A percentile compares a stretch with the other conserved stretches of the same genome.
Evolutionary conservation across 2,113 vertebrate species (phyloP).

Genomic region (Chroicocephalus ridibundus): DNA sequence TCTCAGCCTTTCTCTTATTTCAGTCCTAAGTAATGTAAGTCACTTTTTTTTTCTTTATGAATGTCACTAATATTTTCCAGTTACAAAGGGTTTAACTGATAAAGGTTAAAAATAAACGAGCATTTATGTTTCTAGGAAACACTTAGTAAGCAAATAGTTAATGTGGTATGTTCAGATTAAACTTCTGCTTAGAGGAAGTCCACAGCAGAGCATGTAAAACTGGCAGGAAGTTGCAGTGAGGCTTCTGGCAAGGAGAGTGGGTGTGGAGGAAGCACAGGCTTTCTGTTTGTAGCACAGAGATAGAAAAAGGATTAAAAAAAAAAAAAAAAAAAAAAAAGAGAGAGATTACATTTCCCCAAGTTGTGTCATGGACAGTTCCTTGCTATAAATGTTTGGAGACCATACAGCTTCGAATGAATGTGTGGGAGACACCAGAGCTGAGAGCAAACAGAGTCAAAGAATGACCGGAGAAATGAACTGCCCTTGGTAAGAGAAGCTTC

Average conservation of each 20-base stretch:
- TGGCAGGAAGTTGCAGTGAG: constrained; percentile 59
- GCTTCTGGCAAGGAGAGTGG: constrained; percentile 30
- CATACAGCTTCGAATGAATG: neutral
- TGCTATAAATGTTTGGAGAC: neutral
- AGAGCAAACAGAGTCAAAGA: neutral
- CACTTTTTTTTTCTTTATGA: neutral
- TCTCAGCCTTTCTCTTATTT: neutral
- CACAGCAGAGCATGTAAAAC: neutral
- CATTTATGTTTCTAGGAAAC: neutral
- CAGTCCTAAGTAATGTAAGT: neutral
- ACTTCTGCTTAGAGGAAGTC: constrained; percentile 34
- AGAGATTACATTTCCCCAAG: neutral
- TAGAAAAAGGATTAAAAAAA: neutral
- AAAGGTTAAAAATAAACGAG: neutral
- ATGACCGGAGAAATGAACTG: neutral
- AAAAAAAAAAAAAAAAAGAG: neutral
- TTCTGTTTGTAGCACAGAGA: neutral
- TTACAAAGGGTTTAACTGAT: neutral
- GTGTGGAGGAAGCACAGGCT: constrained; percentile 45
- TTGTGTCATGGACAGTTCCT: neutral
- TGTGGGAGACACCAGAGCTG: neutral
- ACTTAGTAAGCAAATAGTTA: constrained; percentile 37
- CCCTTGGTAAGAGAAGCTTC: neutral
- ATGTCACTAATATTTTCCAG: neutral
- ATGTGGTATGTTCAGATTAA: neutral